Percentiles rank a stretch among this genome's conserved stretches.
phyloP scores from a whole-genome alignment of 2,888 invertebrate genomes.

The Emesis russula region DNA sequence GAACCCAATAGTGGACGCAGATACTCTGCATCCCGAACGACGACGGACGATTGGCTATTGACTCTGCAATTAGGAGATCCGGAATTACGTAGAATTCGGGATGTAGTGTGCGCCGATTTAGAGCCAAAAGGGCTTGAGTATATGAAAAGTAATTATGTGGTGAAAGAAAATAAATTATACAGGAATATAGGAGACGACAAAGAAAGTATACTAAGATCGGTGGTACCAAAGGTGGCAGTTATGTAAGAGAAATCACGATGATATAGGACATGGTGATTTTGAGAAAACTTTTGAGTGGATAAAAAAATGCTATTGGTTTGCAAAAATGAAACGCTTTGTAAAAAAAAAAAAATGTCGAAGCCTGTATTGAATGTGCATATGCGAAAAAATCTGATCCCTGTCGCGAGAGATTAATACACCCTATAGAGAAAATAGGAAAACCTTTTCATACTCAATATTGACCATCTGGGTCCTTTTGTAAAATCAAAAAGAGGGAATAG shows the following conservation, averaged over 20 bases:
- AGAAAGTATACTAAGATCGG: conserved; percentile 57
- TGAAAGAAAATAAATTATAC: conserved; percentile 69
- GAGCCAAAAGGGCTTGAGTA: conserved; percentile 43
- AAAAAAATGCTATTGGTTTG: conserved; percentile 63
- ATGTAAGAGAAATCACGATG: neutral
- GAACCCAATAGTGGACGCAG: neutral
- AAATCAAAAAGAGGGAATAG: conserved; percentile 91
- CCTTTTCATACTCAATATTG: conserved; percentile 75
- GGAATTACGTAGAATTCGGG: conserved; percentile 62
- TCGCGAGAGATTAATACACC: conserved; percentile 69
- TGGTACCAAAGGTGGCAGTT: conserved; percentile 72
- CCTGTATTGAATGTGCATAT: conserved; percentile 70
- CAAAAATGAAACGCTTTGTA: conserved; percentile 60
- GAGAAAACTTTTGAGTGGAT: conserved; percentile 67
- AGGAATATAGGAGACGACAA: conserved; percentile 40
- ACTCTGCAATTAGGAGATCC: conserved; percentile 32
- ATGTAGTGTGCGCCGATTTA: conserved; percentile 39
- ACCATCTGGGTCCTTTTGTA: conserved; percentile 75
- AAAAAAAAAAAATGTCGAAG: conserved; percentile 57
- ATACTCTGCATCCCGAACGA: neutral
- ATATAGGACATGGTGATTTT: conserved; percentile 32
- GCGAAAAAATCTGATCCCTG: conserved; percentile 56
- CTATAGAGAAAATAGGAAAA: conserved; percentile 68
- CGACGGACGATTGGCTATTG: conserved; percentile 28
- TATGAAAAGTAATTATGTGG: conserved; percentile 68